Conservation (phyloP, 2,888 invertebrate species). For the Leptopilina myrica region DNA sequence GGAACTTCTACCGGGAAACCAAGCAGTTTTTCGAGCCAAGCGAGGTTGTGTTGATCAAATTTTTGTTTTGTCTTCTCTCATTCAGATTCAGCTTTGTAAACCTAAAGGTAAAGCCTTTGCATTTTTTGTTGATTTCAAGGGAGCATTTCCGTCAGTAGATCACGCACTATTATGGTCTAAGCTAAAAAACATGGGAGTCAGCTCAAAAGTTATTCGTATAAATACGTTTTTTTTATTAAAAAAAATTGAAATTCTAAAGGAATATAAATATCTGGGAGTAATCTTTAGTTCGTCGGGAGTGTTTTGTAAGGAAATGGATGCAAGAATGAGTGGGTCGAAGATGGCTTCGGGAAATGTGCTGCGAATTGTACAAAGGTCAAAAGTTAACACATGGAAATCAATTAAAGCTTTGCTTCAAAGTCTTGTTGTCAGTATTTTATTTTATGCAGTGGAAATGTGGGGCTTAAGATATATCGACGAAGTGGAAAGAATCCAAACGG, state of each 20-base stretch:
- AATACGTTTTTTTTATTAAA: not conserved
- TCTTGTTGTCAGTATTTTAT: not conserved
- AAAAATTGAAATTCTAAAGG: not conserved
- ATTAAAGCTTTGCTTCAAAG: not conserved
- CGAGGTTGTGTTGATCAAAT: conserved; percentile 48
- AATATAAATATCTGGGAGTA: not conserved
- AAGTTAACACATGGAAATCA: conserved; percentile 4
- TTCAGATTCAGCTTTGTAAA: conserved; percentile 44
- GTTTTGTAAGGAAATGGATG: not conserved
- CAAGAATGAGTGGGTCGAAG: not conserved
- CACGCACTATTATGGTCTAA: conserved; percentile 30
- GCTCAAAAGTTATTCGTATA: conserved; percentile 50
- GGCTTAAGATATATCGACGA: not conserved
- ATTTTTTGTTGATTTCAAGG: conserved; percentile 24
- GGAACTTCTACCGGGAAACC: conserved; percentile 19
- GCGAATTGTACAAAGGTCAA: not conserved
- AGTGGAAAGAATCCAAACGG: not conserved
- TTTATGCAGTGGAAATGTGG: not conserved
- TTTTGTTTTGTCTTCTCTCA: conserved; percentile 47
- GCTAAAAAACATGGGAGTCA: conserved; percentile 43
- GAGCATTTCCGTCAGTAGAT: conserved; percentile 50
- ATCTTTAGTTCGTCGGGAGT: not conserved
- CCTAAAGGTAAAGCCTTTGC: conserved; percentile 46
- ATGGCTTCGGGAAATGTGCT: not conserved
- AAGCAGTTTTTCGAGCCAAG: conserved; percentile 22